Base-by-base conservation (phyloP, 1,140 invertebrate species). In the Zaprionus kolodkinae region DNA sequence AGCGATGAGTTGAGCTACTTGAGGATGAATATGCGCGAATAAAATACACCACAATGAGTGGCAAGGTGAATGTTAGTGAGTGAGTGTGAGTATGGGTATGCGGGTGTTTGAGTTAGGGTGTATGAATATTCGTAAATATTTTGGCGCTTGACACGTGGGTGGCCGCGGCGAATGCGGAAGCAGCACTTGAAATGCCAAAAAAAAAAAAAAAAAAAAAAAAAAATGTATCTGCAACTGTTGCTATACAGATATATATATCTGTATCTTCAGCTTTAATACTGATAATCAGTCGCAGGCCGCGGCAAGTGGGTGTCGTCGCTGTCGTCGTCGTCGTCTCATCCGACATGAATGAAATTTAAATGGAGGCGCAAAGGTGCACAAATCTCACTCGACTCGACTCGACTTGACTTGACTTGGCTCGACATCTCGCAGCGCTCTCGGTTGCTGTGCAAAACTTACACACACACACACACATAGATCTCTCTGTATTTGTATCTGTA, bases 151-250 rank as follows among this genome's bases (percentile, higher is more conserved):
- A 76, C 72, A 87, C 69, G 82, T 82, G 83, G 79, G 79, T 86
- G 83, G 74, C 45, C 63, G 74, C 63, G 74, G 73, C 72, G 82
- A 82, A 82, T 82, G 79, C 83, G 83, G 83, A 86, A 86, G 72
- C 63, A 62, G 54, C 74, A 84, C 81, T 84, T 85, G 55, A 84
- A 61, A 74, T 78, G 55, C 61, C 73, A 30, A 30, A 30, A 30
- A 30, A 30, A 30, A 61, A 71, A 75, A 81, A 72, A 52, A 12
- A 40, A 17, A 33, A 50, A 45, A 55, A 48, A 30, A 10, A 55
- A 38, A 33, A 3, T 38, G 5, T 63, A 17, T 35, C 45, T 72
- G 48, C 54, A 30, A 25, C 48, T 40, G 50, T 71, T 45, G 12
- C 55, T 54, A 17, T 30, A 30, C 27, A 30, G 27, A 30, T 30